Evolutionary conservation across 2,113 vertebrate genomes (phyloP), one percentile per base, ranked within the genome.

Genomic region (Chaetura pelagica): DNA sequence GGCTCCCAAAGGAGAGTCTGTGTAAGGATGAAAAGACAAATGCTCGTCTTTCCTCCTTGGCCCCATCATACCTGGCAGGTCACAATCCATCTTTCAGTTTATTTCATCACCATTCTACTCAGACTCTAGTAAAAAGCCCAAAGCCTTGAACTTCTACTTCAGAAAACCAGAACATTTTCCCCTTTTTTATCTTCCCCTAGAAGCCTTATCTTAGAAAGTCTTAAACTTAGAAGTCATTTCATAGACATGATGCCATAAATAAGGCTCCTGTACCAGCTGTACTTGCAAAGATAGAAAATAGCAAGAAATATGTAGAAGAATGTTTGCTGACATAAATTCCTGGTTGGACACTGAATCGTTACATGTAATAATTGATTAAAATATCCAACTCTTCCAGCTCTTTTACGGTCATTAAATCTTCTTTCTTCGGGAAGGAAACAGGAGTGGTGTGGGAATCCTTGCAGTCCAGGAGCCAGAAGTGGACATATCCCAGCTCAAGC

Each of bases 21-120:
- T 4, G 4, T 34, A 26, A 32, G 44, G 66, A 87, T 0, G 0
- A 84, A 32, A 8, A 15, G 22, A 42, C 2, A 2, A 63, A 23
- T 18, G 13, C 30, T 57, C 2, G 0, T 12, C 32, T 82, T 92
- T 15, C 10, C 34, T 72, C 15, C 19, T 21, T 49, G 19, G 27
- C 10, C 12, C 4, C 4, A 21, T 59, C 6, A 1, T 34, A 57
- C 3, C 0, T 1, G 42, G 6, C 61, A 63, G 6, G 18, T 27
- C 22, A 81, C 49, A 87, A 40, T 12, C 18, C 19, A 12, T 52
- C 16, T 30, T 38, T 58, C 29, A 7, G 19, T 75, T 66, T 35
- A 54, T 19, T 26, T 77, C 63, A 63, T 22, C 30, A 68, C 10
- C 27, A 15, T 4, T 6, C 32, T 86, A 9, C 22, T 83, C 54